phyloP scores from a whole-genome alignment of 2,113 vertebrate species.

The Boulengeromyrus knoepffleri region DNA sequence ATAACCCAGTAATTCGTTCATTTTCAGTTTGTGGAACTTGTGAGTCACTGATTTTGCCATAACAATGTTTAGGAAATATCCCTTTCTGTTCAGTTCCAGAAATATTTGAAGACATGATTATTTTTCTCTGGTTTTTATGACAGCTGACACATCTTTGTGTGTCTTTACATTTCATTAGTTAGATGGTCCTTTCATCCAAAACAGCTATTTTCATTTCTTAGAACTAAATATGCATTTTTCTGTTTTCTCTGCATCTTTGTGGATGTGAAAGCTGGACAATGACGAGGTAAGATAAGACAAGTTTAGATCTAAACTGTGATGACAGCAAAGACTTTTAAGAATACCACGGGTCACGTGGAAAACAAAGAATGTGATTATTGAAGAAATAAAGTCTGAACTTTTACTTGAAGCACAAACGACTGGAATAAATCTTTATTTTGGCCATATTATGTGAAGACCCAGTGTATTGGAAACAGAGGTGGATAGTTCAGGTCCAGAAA shows the following conservation, averaged over 20 bases:
- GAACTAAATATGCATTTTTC: not conserved
- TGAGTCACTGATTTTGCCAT: not conserved
- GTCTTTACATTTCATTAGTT: not conserved
- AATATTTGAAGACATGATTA: not conserved
- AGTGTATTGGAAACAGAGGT: not conserved
- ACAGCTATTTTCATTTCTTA: not conserved
- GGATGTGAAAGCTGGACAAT: not conserved
- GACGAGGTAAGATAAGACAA: not conserved
- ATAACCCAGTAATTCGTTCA: not conserved
- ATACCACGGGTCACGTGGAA: not conserved
- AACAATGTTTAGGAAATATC: not conserved
- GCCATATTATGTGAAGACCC: not conserved
- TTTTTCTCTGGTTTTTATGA: not conserved
- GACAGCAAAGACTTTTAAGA: not conserved
- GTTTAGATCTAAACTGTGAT: not conserved
- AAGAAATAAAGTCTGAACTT: not conserved
- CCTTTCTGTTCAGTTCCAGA: not conserved
- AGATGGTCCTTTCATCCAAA: not conserved
- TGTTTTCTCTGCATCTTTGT: not conserved
- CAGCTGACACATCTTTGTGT: not conserved
- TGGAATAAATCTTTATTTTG: not conserved
- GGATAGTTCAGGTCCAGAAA: not conserved
- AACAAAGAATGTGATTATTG: not conserved
- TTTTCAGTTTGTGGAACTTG: not conserved
- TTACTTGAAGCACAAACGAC: not conserved